These are phyloP conservation scores for Ephydatia muelleri DNA, from an alignment of 37 sponge, comb jelly and placozoan species.

Conservation along the genomic window DNA sequence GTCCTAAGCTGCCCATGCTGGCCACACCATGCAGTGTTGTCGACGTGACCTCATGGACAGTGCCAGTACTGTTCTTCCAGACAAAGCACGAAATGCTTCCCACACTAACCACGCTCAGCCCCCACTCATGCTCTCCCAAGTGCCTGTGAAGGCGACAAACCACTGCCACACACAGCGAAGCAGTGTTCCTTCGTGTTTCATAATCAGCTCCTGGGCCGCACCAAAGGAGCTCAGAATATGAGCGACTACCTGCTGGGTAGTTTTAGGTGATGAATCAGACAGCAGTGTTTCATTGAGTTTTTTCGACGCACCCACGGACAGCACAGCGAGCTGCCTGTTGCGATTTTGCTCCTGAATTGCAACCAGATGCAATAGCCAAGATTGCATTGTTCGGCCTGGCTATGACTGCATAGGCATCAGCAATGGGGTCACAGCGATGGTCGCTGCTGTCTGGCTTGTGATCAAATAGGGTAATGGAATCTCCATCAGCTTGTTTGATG, in stretches of 20 bases:
- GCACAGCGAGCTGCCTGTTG: conserved; percentile 87
- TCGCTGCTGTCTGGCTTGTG: conserved; percentile 27
- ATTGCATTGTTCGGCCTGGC: conserved; percentile 62
- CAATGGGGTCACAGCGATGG: conserved; percentile 82
- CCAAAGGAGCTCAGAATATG: conserved; percentile 67
- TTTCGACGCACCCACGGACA: conserved; percentile 55
- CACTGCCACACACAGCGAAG: conserved; percentile 69
- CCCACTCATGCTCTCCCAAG: conserved; percentile 42
- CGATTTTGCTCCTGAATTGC: conserved; percentile 77
- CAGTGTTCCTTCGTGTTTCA: conserved; percentile 73
- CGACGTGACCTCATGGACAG: conserved; percentile 69
- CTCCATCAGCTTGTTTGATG: conserved; percentile 57
- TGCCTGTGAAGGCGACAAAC: conserved; percentile 58
- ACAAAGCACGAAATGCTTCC: conserved; percentile 79
- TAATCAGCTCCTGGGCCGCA: conserved; percentile 67
- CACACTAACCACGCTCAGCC: conserved; percentile 72
- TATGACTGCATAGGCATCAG: conserved; percentile 72
- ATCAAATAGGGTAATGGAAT: conserved; percentile 81
- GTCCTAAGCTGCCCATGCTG: conserved; percentile 72
- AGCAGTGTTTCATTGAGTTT: conserved; percentile 70
- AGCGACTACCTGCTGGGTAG: conserved; percentile 60
- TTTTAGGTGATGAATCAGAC: background rate
- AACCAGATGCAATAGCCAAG: conserved; percentile 75
- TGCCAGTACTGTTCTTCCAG: conserved; percentile 42
- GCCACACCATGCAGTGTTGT: conserved; percentile 37